phyloP scores from a whole-genome alignment of 2,888 invertebrate genomes.

The Drosophila prolongata region DNA sequence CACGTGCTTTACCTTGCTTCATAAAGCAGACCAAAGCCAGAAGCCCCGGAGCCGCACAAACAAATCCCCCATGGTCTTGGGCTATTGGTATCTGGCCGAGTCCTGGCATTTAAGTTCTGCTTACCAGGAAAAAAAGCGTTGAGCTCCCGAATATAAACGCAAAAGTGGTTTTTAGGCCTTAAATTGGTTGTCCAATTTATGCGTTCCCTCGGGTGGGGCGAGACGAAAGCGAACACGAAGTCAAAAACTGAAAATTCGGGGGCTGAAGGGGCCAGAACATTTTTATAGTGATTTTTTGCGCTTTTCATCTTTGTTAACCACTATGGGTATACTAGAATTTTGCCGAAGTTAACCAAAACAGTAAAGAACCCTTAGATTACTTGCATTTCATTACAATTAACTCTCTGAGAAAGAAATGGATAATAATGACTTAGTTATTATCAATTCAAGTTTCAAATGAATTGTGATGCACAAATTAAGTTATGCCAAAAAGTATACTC shows the following conservation, averaged over 20 bases:
- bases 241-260: conserved; percentile 7
- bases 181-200: conserved; percentile 80
- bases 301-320: neutral
- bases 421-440: too few relatives aligned
- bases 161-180: conserved; percentile 78
- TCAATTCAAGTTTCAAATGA: too few relatives aligned
- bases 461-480: too few relatives aligned
- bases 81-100: conserved; percentile 39
- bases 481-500: too few relatives aligned
- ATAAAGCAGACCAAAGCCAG: conserved; percentile 59
- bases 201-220: conserved; percentile 52
- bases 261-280: conserved; percentile 27
- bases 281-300: conserved; percentile 46
- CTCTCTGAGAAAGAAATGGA: too few relatives aligned
- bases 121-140: conserved; percentile 38
- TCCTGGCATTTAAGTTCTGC: conserved; percentile 62
- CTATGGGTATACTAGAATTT: too few relatives aligned
- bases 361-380: too few relatives aligned
- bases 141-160: conserved; percentile 71
- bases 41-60: conserved; percentile 45
- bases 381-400: too few relatives aligned
- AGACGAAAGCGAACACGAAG: conserved; percentile 14
- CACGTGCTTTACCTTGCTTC: conserved; percentile 73
- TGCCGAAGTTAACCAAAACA: too few relatives aligned
- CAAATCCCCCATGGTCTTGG: conserved; percentile 37